Evolutionary conservation across 2,113 vertebrate species (phyloP), one percentile per base, ranked within the genome.

Genomic region (Scalopus aquaticus): DNA sequence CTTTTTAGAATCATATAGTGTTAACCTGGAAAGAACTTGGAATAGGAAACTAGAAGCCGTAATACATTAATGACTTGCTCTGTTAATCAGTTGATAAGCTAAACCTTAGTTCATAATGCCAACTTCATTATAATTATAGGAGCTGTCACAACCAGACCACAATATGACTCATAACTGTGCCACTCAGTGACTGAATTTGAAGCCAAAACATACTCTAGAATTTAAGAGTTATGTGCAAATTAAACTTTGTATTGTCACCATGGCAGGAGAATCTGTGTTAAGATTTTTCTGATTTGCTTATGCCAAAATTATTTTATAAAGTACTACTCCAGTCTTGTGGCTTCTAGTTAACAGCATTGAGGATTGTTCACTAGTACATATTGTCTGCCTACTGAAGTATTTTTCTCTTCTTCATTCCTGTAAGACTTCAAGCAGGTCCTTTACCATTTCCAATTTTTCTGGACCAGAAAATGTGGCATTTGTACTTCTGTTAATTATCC

Each of bases 161-260:
- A 42, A 74, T 88, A 28, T 92, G 93, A 84, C 17, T 95, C 74
- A 91, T 72, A 86, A 82, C 70, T 86, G 54, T 89, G 32, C n/a
- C n/a, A 49, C 12, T 83, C 15, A 39, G 64, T 67, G 49, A 62
- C 83, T 81, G 56, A 88, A 46, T 46, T 58, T 87, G 72, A 90
- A 83, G 86, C 72, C 77, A 90, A 86, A 74, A 95, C 8, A 42
- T 67, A 70, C 54, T 58, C 69, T 88, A 81, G 94, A 86, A 90
- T 81, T 86, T 95, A 72, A 7, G 46, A 83, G 19, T 79, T n/a
- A 58, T 80, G 39, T 84, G 35, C 67, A 91, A 58, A 91, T 70
- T 89, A 58, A 91, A n/a, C 24, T 70, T 86, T 54, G 3, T 74
- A 12, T 77, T 30, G 76, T 72, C 37, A 81, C 9, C 17, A 81